phyloP scores from a whole-genome alignment of 2,113 vertebrate genomes.

The Monarcha castaneiventris region DNA sequence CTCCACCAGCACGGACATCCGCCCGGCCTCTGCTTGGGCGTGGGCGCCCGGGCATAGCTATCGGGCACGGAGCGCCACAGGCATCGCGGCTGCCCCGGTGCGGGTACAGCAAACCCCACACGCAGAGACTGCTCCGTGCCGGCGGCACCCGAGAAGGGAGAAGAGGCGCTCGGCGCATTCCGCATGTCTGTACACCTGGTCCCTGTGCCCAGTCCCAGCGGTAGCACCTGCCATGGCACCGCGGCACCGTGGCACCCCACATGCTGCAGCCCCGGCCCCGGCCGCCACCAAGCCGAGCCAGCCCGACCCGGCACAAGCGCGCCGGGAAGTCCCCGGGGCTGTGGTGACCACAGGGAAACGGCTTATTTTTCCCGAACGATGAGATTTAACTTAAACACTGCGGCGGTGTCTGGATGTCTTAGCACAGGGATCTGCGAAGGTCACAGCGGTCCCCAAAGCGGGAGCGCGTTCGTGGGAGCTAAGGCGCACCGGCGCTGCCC shows the following conservation, averaged over 20 bases:
- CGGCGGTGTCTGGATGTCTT: not conserved
- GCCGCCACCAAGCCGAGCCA: not conserved
- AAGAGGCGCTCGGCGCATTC: not conserved
- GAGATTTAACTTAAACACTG: not conserved
- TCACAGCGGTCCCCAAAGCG: not conserved
- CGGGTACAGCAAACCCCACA: not conserved
- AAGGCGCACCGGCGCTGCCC: not conserved
- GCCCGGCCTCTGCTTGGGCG: not conserved
- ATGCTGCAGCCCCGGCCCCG: too few species aligned
- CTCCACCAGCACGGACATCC: not conserved
- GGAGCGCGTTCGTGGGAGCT: accelerated
- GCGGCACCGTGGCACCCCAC: too few species aligned
- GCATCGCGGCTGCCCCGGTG: not conserved
- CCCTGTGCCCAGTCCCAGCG: not conserved
- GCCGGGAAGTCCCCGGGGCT: not conserved
- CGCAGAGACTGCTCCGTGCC: accelerated
- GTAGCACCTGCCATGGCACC: not conserved
- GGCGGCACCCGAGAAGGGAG: not conserved
- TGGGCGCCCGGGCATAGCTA: not conserved
- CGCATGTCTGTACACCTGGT: not conserved
- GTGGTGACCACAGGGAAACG: not conserved
- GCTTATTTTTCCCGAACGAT: not conserved
- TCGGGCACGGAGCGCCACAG: not conserved
- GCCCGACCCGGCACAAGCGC: not conserved
- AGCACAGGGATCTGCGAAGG: not conserved